phyloP scores from a whole-genome alignment of 2,888 invertebrate genomes.

The Subacronicta megacephala region DNA sequence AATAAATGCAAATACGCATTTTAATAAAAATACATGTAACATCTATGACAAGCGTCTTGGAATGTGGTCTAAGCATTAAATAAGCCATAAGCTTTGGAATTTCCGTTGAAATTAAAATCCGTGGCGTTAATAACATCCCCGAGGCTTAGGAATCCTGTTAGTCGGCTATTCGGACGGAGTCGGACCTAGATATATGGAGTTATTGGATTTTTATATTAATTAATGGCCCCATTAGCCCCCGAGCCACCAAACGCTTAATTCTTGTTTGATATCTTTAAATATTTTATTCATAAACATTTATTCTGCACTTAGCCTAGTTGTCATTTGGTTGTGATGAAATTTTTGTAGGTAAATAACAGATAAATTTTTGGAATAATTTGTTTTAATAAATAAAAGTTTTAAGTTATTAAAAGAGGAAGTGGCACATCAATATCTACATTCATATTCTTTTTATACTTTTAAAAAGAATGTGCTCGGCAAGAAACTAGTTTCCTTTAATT shows the following conservation, averaged over 20 bases:
- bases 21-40: not conserved
- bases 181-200: constrained; percentile 31
- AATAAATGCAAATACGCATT: too few species aligned
- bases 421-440: too few species aligned
- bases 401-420: too few species aligned
- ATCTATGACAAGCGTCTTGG: not conserved
- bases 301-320: constrained; percentile 19
- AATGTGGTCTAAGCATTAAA: constrained; percentile 11
- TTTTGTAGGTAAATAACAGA: not conserved
- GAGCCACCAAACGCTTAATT: constrained; percentile 21
- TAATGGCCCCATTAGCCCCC: constrained; percentile 41
- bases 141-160: constrained; percentile 35
- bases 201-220: constrained; percentile 42
- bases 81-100: not conserved
- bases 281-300: constrained; percentile 41
- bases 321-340: constrained; percentile 4
- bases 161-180: constrained; percentile 1
- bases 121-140: constrained; percentile 9
- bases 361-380: not conserved
- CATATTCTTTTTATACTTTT: too few species aligned
- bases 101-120: constrained; percentile 12
- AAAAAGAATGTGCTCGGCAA: too few species aligned
- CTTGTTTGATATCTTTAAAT: constrained; percentile 12
- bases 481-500: constrained; percentile 1
- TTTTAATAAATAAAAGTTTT: not conserved